Evolutionary conservation across 1,140 invertebrate species (phyloP), one percentile per base, ranked within the genome.

Genomic region (Pararge aegeria): DNA sequence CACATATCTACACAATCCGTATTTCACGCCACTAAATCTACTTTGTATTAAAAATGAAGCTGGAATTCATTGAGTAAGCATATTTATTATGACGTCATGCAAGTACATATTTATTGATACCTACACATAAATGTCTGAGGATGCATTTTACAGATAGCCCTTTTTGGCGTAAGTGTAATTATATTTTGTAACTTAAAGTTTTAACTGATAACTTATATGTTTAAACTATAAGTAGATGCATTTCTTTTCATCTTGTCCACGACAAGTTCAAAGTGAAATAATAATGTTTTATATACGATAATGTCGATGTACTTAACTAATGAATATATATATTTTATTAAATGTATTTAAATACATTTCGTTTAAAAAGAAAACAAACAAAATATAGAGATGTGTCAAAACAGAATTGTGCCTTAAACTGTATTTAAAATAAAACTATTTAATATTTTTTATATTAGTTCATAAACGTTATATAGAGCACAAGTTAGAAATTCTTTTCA

Each of bases 1-100:
- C 60, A 64, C 61, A 37, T 57, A 18, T 16, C 4, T 5, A 42
- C 1, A 18, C 38, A 7, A 27, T 9, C 27, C 10, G 30, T n/a
- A 4, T 7, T 7, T 24, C 24, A 7, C 24, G 24, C 2, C 24
- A 34, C 30, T 34, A 34, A n/a, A 27, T 4, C 10, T 3, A 3
- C 3, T 34, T 7, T 34, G 30, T 34, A 34, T 34, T 34, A 6
- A 34, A 34, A 34, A 34, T 34, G 30, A 34, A 34, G 30, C 30
- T 34, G 30, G 30, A 34, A 34, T 34, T 34, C 30, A 34, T 34
- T 34, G 1, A 27, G 5, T 34, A 34, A 12, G 30, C 2, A 34
- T 34, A 27, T 34, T 34, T 34, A 34, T 1, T 34, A 12, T 34
- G 2, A 34, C 4, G 10, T 34, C 30, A 12, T 12, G 30, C 4